Percentiles rank a stretch among this genome's conserved stretches.
These are phyloP conservation scores for Chaetoderma sp. DNA, from an alignment of 2,888 invertebrate species.

Conservation along the genomic window DNA sequence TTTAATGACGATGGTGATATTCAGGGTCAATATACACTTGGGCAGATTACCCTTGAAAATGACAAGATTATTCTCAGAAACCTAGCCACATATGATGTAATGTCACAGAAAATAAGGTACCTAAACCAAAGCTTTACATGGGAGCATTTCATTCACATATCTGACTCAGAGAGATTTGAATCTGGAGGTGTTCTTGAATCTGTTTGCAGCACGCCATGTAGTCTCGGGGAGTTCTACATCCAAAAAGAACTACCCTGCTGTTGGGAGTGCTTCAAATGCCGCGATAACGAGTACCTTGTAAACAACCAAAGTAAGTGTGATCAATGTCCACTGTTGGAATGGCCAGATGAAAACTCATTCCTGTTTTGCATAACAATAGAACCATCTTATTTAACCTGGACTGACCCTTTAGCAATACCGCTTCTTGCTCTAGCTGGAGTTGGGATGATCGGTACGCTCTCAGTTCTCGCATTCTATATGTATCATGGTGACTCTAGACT, in stretches of 20 bases:
- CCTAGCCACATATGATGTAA: neutral
- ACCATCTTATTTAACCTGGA: conserved; percentile 6
- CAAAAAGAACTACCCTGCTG: conserved; percentile 38
- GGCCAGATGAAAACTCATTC: conserved; percentile 41
- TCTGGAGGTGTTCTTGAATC: conserved; percentile 8
- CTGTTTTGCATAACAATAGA: conserved; percentile 18
- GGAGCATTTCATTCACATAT: no score
- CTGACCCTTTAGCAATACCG: conserved; percentile 15
- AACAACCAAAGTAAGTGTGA: conserved; percentile 31
- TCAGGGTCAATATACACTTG: neutral
- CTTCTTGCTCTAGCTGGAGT: conserved; percentile 10
- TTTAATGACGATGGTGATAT: neutral
- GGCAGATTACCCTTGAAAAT: neutral
- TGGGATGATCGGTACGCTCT: conserved; percentile 6
- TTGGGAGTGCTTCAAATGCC: conserved; percentile 41
- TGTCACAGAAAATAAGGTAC: neutral
- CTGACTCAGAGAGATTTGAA: no score
- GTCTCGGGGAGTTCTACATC: conserved; percentile 13
- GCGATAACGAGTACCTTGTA: conserved; percentile 35
- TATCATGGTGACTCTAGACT: conserved; percentile 34
- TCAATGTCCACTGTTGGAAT: conserved; percentile 31
- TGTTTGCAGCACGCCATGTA: conserved; percentile 26
- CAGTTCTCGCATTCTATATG: conserved; percentile 19
- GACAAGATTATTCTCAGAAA: neutral
- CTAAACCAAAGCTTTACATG: neutral